Conservation (phyloP, 2,797 vertebrate species). For the Gymnopithys bicolor region DNA sequence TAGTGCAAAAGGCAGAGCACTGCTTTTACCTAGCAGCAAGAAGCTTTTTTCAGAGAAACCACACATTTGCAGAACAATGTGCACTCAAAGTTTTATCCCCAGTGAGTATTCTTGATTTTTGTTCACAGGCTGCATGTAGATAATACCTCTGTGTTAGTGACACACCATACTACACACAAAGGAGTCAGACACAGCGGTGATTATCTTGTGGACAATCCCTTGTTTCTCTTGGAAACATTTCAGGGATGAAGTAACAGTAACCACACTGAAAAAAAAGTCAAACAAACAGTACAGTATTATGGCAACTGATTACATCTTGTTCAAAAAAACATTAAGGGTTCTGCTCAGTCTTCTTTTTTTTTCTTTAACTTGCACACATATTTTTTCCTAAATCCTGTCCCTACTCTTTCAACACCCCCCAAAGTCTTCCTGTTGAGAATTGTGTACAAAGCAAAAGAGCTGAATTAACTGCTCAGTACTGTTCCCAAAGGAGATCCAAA, state of each 20-base stretch:
- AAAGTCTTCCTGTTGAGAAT: not conserved
- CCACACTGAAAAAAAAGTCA: constrained; percentile 58
- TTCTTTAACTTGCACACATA: not conserved
- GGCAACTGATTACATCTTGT: constrained; percentile 68
- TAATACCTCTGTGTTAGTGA: constrained; percentile 5
- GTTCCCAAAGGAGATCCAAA: not conserved
- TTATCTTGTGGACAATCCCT: constrained; percentile 54
- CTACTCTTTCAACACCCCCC: not conserved
- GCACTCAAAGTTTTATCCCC: not conserved
- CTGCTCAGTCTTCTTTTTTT: not conserved
- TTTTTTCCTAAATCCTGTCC: not conserved
- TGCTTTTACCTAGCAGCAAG: not conserved
- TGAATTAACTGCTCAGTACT: not conserved
- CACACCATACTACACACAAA: constrained; percentile 30
- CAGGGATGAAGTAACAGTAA: constrained; percentile 72
- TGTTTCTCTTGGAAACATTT: constrained; percentile 68
- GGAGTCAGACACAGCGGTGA: constrained; percentile 64
- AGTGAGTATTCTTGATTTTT: constrained; percentile 2
- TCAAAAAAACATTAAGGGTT: constrained; percentile 52
- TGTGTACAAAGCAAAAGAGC: not conserved
- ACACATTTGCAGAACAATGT: not conserved
- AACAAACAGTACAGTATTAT: constrained; percentile 70
- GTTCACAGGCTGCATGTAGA: constrained; percentile 3
- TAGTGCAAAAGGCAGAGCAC: not conserved
- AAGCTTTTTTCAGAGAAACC: not conserved